Conservation (phyloP, 2,888 invertebrate genomes). For the Pheosia tremula region DNA sequence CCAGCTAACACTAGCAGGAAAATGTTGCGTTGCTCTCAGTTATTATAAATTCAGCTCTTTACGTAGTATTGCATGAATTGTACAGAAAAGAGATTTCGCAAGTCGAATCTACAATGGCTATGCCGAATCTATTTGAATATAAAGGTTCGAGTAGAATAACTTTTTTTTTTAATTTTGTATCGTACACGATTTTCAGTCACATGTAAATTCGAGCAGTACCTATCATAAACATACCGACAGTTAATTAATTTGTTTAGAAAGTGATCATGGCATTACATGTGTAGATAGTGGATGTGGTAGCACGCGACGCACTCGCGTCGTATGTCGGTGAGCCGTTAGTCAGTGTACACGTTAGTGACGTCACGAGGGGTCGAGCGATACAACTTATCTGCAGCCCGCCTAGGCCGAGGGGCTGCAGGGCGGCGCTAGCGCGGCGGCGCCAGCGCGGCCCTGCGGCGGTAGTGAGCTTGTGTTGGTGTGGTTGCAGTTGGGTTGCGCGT, state of each 20-base stretch:
- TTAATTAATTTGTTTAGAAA: conserved; percentile 74
- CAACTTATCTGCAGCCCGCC: conserved; percentile 54
- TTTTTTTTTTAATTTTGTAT: conserved; percentile 37
- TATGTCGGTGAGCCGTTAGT: conserved; percentile 25
- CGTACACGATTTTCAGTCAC: conserved; percentile 37
- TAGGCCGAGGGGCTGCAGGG: conserved; percentile 21
- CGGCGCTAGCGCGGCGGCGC: conserved; percentile 24
- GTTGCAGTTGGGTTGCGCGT: conserved; percentile 96
- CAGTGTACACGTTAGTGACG: conserved; percentile 28
- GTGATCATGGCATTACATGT: conserved; percentile 62
- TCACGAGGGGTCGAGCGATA: conserved; percentile 28
- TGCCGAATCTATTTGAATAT: conserved; percentile 48
- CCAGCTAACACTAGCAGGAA: conserved; percentile 83
- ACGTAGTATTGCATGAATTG: conserved; percentile 72
- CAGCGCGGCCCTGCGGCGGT: conserved; percentile 50
- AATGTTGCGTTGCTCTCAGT: conserved; percentile 82
- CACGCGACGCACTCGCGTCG: conserved; percentile 50
- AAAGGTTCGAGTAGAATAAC: conserved; percentile 39
- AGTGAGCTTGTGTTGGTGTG: conserved; percentile 85
- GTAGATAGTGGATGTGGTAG: conserved; percentile 79
- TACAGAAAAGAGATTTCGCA: conserved; percentile 66
- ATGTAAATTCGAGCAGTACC: conserved; percentile 32
- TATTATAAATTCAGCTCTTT: conserved; percentile 59
- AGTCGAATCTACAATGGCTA: conserved; percentile 64
- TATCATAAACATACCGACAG: conserved; percentile 51